These are phyloP conservation scores for Archocentrus centrarchus DNA, from an alignment of 2,113 vertebrate species.

Conservation along the genomic window DNA sequence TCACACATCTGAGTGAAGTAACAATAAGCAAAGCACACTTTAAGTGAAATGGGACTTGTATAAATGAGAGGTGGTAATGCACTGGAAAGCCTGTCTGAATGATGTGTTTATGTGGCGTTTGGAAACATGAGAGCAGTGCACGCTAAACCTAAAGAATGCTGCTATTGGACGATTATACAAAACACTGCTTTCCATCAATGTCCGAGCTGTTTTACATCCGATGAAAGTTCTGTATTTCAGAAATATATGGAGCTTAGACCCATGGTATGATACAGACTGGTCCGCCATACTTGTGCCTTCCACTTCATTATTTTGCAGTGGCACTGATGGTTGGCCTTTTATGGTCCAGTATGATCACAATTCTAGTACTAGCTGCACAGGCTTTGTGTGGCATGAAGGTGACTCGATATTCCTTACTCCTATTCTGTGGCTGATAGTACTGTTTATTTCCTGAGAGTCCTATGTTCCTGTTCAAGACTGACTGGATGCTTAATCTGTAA, in stretches of 20 bases:
- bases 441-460: background rate
- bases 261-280: background rate
- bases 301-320: background rate
- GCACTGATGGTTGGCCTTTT: no score
- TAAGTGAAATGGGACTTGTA: background rate
- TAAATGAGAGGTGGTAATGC: background rate
- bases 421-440: background rate
- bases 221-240: background rate
- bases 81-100: background rate
- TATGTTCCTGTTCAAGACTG: background rate
- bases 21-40: background rate
- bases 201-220: no score
- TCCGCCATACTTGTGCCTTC: background rate
- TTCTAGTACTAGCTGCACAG: background rate
- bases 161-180: background rate
- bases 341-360: background rate
- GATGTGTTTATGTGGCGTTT: conserved; percentile 1
- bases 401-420: background rate
- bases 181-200: background rate
- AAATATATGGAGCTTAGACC: background rate
- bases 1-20: background rate
- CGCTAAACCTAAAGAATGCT: background rate
- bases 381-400: background rate
- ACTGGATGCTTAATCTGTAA: conserved; percentile 9
- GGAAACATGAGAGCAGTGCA: background rate